Evolutionary conservation across 2,797 vertebrate species (phyloP), one percentile per base, ranked within the genome.

Genomic region (Prunella strophiata): DNA sequence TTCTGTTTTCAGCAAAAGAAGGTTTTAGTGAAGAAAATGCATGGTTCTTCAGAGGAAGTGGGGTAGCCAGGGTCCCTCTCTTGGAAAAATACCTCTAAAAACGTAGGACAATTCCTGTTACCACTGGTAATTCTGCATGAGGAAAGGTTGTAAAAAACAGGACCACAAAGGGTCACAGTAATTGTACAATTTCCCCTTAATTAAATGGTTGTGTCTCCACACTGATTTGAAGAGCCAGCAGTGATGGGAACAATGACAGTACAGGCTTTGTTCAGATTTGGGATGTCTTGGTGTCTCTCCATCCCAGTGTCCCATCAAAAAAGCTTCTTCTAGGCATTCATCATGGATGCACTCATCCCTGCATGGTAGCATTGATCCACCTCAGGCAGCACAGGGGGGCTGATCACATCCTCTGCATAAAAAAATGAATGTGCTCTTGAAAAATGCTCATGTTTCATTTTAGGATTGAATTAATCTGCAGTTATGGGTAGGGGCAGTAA

Each of bases 111-210:
- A 16, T 16, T 79, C 32, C 43, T 61, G 72, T 52, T 59, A 54
- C 14, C 11, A 3, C 14, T 42, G 47, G 4, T 48, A 72, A 68
- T 81, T 20, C 34, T 63, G 40, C 27, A 40, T 54, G 66, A 68
- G 30, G 36, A 68, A 84, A 79, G n/a, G 43, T n/a, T 92, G 27
- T 50, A 15, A 63, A 65, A 85, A 70, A 3, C 20, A 72, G 65
- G 36, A 72, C 36, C 29, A 59, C 47, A 18, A 43, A 58, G n/a
- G 45, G 15, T 58, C 40, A 30, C 0, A 0, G 6, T 20, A 47
- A 15, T 23, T 30, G 16, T 17, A 47, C 16, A 27, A 2, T 47
- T 70, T 78, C 47, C 50, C 15, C 32, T 85, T 65, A 27, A 29
- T 93, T 89, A 50, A 61, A 42, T 34, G 19, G 9, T 70, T 36